A percentile compares a stretch with the other conserved stretches of the same genome.
These are phyloP conservation scores for Apamea crenata DNA, from an alignment of 2,888 invertebrate genomes.

Conservation along the genomic window DNA sequence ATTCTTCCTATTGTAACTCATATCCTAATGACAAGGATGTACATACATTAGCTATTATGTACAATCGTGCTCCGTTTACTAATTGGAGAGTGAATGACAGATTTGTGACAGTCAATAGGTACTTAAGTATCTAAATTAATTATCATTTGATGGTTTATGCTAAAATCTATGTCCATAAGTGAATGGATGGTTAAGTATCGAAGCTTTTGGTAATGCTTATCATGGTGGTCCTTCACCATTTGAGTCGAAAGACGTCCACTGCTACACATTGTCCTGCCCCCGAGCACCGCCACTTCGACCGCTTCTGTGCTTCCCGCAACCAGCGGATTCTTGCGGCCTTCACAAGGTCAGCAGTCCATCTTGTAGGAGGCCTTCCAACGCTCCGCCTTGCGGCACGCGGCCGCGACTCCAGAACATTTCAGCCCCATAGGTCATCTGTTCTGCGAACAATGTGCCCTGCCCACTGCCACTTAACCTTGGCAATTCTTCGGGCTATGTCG, in stretches of 20 bases:
- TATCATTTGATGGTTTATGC: neutral
- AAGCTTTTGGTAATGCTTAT: no score
- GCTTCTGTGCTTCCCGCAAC: no score
- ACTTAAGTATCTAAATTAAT: neutral
- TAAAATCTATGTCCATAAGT: neutral
- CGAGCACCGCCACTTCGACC: no score
- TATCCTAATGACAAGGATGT: conserved; percentile 49
- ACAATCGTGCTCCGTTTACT: conserved; percentile 31
- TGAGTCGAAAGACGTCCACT: no score
- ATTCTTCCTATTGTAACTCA: conserved; percentile 47
- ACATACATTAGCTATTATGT: conserved; percentile 29
- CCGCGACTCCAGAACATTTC: neutral
- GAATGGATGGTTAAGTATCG: no score
- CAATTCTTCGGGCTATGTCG: neutral
- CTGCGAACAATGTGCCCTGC: no score
- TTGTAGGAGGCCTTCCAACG: neutral
- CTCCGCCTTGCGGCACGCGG: neutral
- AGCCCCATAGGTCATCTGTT: no score
- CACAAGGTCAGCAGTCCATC: no score
- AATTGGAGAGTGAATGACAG: conserved; percentile 10
- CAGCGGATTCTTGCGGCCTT: no score
- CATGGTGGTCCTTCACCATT: no score
- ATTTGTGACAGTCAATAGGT: neutral
- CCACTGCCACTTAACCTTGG: no score
- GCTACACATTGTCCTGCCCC: no score